These are phyloP conservation scores for Enteromius argenteus DNA, from an alignment of 2,797 vertebrate genomes.

Conservation along the genomic window DNA sequence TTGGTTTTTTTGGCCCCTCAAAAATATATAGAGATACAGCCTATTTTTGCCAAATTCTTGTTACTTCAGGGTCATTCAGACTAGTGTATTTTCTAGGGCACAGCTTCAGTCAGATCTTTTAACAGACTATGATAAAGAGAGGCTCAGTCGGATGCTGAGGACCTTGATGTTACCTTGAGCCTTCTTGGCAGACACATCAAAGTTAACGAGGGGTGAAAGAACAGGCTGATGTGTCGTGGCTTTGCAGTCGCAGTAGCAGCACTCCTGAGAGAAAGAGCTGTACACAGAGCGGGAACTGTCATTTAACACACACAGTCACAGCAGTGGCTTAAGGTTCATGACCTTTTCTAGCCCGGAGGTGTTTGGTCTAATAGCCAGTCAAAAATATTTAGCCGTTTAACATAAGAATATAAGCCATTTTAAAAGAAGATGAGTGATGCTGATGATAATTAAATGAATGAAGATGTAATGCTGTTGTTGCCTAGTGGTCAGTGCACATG, in stretches of 20 bases:
- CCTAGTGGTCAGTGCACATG: not conserved
- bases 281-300: conserved; percentile 32
- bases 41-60: not conserved
- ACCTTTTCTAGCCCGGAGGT: conserved; percentile 1
- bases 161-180: conserved; percentile 65
- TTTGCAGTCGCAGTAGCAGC: conserved; percentile 38
- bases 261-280: conserved; percentile 35
- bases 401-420: not conserved
- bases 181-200: conserved; percentile 60
- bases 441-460: not conserved
- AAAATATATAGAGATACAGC: too few species aligned
- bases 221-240: conserved; percentile 57
- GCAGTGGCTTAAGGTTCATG: conserved; percentile 14
- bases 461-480: not conserved
- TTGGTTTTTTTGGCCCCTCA: too few species aligned
- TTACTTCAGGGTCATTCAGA: conserved; percentile 9
- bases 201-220: conserved; percentile 66
- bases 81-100: conserved; percentile 9
- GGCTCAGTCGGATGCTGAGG: conserved; percentile 28
- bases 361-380: not conserved
- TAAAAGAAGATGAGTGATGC: not conserved
- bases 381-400: conserved; percentile 6
- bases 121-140: conserved; percentile 41
- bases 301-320: conserved; percentile 9
- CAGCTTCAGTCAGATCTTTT: conserved; percentile 36